Percentiles rank a stretch among this genome's conserved stretches.
Conservation (phyloP, 2,113 vertebrate species). For the Cichladusa arquata region DNA sequence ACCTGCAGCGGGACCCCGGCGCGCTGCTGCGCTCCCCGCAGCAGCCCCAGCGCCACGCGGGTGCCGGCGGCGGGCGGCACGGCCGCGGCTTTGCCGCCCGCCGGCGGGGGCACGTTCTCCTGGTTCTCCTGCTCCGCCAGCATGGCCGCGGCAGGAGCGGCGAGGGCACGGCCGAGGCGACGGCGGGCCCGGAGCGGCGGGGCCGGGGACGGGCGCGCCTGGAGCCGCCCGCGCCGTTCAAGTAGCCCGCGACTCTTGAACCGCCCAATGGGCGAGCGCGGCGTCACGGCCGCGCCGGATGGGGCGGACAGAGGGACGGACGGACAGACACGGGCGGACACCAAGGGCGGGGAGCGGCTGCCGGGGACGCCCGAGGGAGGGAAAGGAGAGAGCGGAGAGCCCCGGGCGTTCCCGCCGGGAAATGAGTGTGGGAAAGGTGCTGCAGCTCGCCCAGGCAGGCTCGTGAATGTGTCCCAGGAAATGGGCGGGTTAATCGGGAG, state of each 20-base stretch:
- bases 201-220: background rate
- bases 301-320: background rate
- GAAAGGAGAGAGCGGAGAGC: background rate
- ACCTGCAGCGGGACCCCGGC: slow-evolving; percentile 47
- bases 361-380: fast-evolving
- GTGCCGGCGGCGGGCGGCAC: background rate
- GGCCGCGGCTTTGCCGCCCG: slow-evolving; percentile 37
- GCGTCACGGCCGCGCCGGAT: background rate
- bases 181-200: background rate
- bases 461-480: background rate
- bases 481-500: fast-evolving
- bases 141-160: slow-evolving; percentile 25
- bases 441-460: background rate
- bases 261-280: slow-evolving; percentile 77
- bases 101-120: slow-evolving; percentile 81
- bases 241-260: slow-evolving; percentile 99
- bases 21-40: slow-evolving; percentile 74
- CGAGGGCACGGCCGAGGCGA: too few relatives aligned
- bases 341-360: background rate
- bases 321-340: background rate
- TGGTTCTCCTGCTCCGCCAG: slow-evolving; percentile 78
- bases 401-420: background rate
- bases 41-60: slow-evolving; percentile 79
- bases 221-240: slow-evolving; percentile 79
- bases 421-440: background rate